Evolutionary conservation across 2,888 invertebrate species (phyloP), one percentile per base, ranked within the genome.

Genomic region (Hyalella azteca): DNA sequence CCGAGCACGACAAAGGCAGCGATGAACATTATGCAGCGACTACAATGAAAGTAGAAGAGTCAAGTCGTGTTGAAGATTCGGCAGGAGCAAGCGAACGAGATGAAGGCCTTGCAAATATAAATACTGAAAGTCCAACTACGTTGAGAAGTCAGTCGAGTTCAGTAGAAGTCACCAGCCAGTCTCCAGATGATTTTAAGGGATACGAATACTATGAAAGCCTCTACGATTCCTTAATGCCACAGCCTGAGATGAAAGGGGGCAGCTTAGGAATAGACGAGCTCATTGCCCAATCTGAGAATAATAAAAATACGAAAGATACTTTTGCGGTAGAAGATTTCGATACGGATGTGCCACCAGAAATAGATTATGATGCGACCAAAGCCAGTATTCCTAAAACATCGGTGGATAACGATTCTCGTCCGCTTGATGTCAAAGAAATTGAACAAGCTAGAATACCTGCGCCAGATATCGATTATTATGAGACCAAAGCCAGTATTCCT

Each of bases 201-300:
- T 82, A 82, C 39, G 81, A 82, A 22, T 82, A 82, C 22, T 82
- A 82, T 45, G 81, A 82, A 15, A 49, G 75, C 77, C 54, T 82
- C 2, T 79, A 79, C 32, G 81, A 82, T 39, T 82, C 81, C 2
- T 54, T 82, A 0, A 75, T 78, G 45, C 78, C 80, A 4, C 48
- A 80, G 39, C 26, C 19, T 5, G 36, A 66, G 11, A 45, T 11
- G 11, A 36, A 22, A 15, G 66, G 29, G 15, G 66, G 66, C 11
- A 36, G 9, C 29, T 36, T 66, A 66, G 66, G 36, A 36, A 66
- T 66, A n/a, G 39, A 66, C 36, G 66, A 66, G 19, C 66, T 66
- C 0, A 9, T 66, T 19, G 36, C 32, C 1, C 66, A 66, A 36
- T 32, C 66, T 22, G 66, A n/a, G 19, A 19, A 66, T 7, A 19